Evolutionary conservation across 1,140 invertebrate species (phyloP).

Genomic region (Diachasmimorpha longicaudata): DNA sequence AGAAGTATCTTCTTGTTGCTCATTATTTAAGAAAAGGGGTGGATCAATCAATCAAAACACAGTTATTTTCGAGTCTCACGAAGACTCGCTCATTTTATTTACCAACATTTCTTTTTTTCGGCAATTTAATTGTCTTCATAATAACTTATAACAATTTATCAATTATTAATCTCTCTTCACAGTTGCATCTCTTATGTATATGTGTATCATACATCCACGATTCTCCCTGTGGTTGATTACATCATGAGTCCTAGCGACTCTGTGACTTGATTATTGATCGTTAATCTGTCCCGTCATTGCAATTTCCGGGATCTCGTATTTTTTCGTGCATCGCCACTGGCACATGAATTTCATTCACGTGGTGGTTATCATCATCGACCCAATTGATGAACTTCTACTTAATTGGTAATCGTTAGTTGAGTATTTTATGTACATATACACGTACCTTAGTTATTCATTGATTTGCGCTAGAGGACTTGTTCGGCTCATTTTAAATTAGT

Average conservation of each 20-base stretch:
- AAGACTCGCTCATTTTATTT: slow-evolving; percentile 45
- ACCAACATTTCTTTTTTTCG: slow-evolving; percentile 38
- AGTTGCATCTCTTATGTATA: slow-evolving; percentile 17
- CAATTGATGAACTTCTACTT: background rate
- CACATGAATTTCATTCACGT: background rate
- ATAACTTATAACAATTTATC: slow-evolving; percentile 53
- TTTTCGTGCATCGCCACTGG: background rate
- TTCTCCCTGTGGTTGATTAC: slow-evolving; percentile 8
- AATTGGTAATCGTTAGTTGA: slow-evolving; percentile 6
- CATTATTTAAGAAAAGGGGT: background rate
- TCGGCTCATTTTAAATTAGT: background rate
- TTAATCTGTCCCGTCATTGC: too few relatives aligned
- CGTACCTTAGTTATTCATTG: slow-evolving; percentile 1
- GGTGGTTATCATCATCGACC: background rate
- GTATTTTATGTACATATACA: slow-evolving; percentile 1
- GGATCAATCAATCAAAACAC: background rate
- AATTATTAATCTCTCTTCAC: slow-evolving; percentile 16
- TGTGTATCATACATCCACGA: slow-evolving; percentile 26
- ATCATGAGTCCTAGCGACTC: slow-evolving; percentile 2
- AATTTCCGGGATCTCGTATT: too few relatives aligned
- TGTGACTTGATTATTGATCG: background rate
- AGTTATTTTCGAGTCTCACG: slow-evolving; percentile 25
- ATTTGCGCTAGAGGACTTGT: slow-evolving; percentile 3
- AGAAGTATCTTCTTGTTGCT: too few relatives aligned
- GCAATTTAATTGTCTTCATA: slow-evolving; percentile 43